phyloP scores from a whole-genome alignment of 2,888 invertebrate species.

The Papilio elwesi region DNA sequence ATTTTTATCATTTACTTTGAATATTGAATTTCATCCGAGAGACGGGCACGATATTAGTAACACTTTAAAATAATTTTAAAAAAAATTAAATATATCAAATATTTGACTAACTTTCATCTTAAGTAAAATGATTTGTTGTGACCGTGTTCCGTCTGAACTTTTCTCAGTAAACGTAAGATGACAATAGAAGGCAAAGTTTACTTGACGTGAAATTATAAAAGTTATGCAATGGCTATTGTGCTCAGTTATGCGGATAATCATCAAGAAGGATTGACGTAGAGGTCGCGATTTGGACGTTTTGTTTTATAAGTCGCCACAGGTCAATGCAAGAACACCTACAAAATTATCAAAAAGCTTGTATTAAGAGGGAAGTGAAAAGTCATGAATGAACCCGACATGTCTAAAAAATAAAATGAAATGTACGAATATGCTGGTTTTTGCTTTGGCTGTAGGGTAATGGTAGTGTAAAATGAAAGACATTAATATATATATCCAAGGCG shows the following conservation, averaged over 20 bases:
- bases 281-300: background rate
- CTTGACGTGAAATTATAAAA: constrained; percentile 9
- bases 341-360: background rate
- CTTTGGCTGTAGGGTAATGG: too few species aligned
- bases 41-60: too few species aligned
- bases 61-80: background rate
- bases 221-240: constrained; percentile 14
- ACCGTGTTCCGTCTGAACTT: constrained; percentile 3
- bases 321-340: background rate
- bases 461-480: too few species aligned
- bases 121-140: constrained; percentile 1
- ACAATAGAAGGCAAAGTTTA: constrained; percentile 15
- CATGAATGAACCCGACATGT: too few species aligned
- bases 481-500: too few species aligned
- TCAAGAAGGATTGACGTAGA: background rate
- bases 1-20: too few species aligned
- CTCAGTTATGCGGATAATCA: constrained; percentile 28
- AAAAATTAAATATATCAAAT: background rate
- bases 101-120: background rate
- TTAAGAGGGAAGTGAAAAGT: too few species aligned
- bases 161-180: constrained; percentile 8
- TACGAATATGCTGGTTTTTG: too few species aligned
- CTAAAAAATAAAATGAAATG: too few species aligned
- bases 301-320: background rate
- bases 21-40: too few species aligned